Evolutionary conservation across 2,888 invertebrate species (phyloP), one percentile per base, ranked within the genome.

Genomic region (Rhingia campestris): DNA sequence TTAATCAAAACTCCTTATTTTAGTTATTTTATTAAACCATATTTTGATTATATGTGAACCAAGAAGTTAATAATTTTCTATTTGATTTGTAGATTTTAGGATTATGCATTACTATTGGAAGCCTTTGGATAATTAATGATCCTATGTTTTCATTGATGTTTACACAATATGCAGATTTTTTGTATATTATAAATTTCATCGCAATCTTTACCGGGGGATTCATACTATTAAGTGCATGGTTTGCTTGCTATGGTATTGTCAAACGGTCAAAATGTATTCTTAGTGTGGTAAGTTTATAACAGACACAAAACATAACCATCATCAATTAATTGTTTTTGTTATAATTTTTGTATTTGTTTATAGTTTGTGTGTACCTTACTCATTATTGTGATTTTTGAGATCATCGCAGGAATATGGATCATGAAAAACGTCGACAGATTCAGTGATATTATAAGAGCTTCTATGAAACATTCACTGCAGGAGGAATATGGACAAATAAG

Each of bases 171-270:
- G 81, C 54, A 94, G 88, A 67, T 53, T 51, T 94, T 94, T 88
- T 77, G 0, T 93, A 94, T 89, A 94, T 94, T 54, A 95, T 95
- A 10, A 93, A 95, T 22, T 95, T 95, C 88, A 93, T 96, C 67
- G 93, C 97, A 81, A 92, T 97, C 80, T 93, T 93, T 33, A 94
- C 95, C 72, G 97, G 97, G 5, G 91, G 94, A 45, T 91, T 96
- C 63, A 94, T 97, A 90, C 93, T 96, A 79, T 90, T 96, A 49
- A 94, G 96, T 33, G 95, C 96, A 12, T 95, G 96, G 90, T 93
- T 97, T 54, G 97, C 97, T 70, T 97, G 97, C 89, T 96, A 95
- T 89, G 97, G 97, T 41, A 95, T 97, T 6, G 93, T 95, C 82
- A 94, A 94, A 87, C 95, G 96, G 91, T 96, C 95, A 22, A 95